These are phyloP conservation scores for Eristalinus sepulchralis DNA, from an alignment of 2,888 invertebrate genomes.

Conservation along the genomic window DNA sequence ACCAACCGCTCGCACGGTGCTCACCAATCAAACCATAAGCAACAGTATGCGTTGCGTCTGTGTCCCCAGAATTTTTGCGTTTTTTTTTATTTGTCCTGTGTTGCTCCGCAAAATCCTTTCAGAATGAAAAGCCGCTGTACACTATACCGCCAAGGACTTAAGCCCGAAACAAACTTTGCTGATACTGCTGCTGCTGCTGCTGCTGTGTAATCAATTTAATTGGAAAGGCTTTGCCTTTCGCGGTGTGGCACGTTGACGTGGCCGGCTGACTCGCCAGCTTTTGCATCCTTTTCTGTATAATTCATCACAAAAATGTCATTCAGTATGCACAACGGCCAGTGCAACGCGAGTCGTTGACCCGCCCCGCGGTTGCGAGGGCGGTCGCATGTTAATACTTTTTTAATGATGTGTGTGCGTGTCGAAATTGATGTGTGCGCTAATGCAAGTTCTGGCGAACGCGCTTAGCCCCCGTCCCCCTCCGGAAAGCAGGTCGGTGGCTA, in stretches of 20 bases:
- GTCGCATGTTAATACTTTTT: neutral
- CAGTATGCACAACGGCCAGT: constrained; percentile 4
- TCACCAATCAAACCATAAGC: neutral
- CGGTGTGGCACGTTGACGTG: neutral
- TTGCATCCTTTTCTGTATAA: constrained; percentile 15
- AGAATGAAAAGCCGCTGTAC: neutral
- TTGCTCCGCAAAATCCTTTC: constrained; percentile 10
- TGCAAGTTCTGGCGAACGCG: neutral
- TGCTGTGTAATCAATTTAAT: constrained; percentile 38
- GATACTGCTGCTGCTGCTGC: too few species aligned
- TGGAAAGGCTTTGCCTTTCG: constrained; percentile 9
- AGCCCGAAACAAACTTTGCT: constrained; percentile 1
- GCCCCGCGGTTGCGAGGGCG: neutral
- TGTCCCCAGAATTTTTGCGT: neutral
- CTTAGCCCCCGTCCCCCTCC: neutral
- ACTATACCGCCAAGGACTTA: constrained; percentile 4
- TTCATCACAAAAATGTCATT: constrained; percentile 7
- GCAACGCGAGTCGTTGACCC: neutral
- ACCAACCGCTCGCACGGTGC: neutral
- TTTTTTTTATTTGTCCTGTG: neutral
- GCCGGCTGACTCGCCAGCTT: neutral
- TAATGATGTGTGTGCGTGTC: constrained; percentile 1
- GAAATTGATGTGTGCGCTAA: neutral
- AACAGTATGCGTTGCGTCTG: neutral
- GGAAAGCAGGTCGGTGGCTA: neutral